phyloP scores from a whole-genome alignment of 2,888 invertebrate genomes.

The Epirrita christyi region DNA sequence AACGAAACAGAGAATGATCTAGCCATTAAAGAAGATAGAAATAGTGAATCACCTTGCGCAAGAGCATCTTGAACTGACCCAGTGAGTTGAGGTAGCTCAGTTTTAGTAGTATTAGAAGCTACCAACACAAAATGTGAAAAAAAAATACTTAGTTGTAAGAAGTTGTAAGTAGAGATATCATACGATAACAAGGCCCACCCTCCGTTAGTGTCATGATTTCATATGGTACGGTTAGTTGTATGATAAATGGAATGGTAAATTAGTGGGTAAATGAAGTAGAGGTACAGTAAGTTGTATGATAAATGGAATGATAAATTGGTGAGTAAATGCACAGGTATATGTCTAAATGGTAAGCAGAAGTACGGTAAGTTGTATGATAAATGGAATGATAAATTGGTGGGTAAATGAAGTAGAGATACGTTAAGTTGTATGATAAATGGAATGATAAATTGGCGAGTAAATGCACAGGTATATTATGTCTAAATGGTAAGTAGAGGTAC shows the following conservation, averaged over 20 bases:
- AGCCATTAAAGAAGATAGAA: conserved; percentile 24
- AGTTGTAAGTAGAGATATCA: not conserved
- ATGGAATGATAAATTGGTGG: too few relatives aligned
- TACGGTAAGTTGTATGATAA: too few relatives aligned
- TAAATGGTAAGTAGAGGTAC: too few relatives aligned
- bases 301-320: not conserved
- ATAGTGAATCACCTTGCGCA: conserved; percentile 32
- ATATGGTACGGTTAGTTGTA: not conserved
- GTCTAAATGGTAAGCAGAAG: too few relatives aligned
- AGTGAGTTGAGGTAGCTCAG: conserved; percentile 6
- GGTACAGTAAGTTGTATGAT: not conserved
- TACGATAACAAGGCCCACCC: conserved; percentile 14
- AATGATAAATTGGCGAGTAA: too few relatives aligned
- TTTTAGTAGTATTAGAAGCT: conserved; percentile 23
- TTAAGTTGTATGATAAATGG: too few relatives aligned
- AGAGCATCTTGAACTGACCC: conserved; percentile 20
- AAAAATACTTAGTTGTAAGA: not conserved
- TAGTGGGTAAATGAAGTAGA: too few relatives aligned
- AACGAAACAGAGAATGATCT: not conserved
- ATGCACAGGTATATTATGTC: too few relatives aligned
- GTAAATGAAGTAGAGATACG: too few relatives aligned
- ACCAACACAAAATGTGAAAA: conserved; percentile 14
- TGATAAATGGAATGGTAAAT: conserved; percentile 1
- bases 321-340: too few relatives aligned
- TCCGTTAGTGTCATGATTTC: not conserved